Evolutionary conservation across 2,797 vertebrate genomes (phyloP), one percentile per base, ranked within the genome.

Genomic region (Echeneis naucrates): DNA sequence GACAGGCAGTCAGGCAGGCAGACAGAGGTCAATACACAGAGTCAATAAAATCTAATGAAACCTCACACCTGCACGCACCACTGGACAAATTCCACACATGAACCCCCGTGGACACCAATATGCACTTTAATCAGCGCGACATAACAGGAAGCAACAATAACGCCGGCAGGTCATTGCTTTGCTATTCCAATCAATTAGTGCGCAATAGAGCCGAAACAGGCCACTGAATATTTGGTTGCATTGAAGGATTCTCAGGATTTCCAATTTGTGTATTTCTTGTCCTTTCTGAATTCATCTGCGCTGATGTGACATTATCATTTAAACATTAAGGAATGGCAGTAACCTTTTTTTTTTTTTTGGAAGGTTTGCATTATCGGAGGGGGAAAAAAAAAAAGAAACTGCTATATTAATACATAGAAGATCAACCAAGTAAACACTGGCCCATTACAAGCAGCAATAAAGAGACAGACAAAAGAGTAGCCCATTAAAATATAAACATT

Each of bases 11-110:
- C 63, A 73, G 66, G 71, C 75, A 72, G 52, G 66, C 21, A 64
- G 27, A 54, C 69, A 33, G 51, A 66, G 24, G 40, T 42, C 40
- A 42, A 42, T 42, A 71, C 65, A 62, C 57, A 9, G 35, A 82
- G 82, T 75, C 77, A 70, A 87, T 85, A 79, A 84, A 83, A 83
- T 47, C 75, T 64, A 66, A 70, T 33, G 60, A 77, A 83, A 68
- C 67, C 68, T 71, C 44, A 68, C 4, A 53, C 78, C 63, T 78
- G 50, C 62, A 76, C 72, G 80, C 81, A 83, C 80, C 51, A 35
- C 37, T 42, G 35, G 38, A 55, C 48, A 60, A 64, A 47, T 59
- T 47, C 63, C 64, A 79, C 68, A 61, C 53, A 63, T 33, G 35
- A n/a, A 64, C 78, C 63, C 48, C 47, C 40, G 33, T 5, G 14